phyloP scores from a whole-genome alignment of 2,888 invertebrate species.

The Volucella zonaria region DNA sequence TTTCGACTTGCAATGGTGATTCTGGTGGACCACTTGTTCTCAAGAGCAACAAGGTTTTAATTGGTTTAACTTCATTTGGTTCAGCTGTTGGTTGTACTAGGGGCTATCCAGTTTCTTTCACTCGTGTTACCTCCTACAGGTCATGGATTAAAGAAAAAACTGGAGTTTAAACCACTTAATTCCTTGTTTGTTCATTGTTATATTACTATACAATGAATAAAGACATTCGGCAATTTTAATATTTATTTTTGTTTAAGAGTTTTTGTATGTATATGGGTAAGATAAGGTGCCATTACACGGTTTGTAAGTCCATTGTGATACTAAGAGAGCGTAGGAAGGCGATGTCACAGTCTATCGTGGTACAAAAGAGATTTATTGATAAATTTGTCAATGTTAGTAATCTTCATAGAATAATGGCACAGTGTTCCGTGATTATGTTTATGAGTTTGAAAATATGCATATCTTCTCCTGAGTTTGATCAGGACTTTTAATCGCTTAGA shows the following conservation, averaged over 20 bases:
- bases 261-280: too few species aligned
- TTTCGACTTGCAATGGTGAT: conserved; percentile 62
- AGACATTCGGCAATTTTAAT: neutral
- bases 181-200: neutral
- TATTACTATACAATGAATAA: neutral
- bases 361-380: too few species aligned
- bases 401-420: too few species aligned
- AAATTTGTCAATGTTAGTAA: too few species aligned
- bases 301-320: too few species aligned
- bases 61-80: conserved; percentile 48
- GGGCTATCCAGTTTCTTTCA: conserved; percentile 75
- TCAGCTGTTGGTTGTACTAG: conserved; percentile 18
- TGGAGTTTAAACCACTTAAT: conserved; percentile 58
- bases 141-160: conserved; percentile 77
- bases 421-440: too few species aligned
- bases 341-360: too few species aligned
- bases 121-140: conserved; percentile 77
- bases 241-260: neutral
- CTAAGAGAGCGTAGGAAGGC: too few species aligned
- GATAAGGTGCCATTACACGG: too few species aligned
- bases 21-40: conserved; percentile 48
- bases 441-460: too few species aligned
- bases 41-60: neutral
- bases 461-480: too few species aligned
- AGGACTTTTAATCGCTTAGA: too few species aligned